Percentiles rank a stretch among this genome's conserved stretches.
phyloP scores from a whole-genome alignment of 2,797 vertebrate genomes.

The Okamejei kenojei region DNA sequence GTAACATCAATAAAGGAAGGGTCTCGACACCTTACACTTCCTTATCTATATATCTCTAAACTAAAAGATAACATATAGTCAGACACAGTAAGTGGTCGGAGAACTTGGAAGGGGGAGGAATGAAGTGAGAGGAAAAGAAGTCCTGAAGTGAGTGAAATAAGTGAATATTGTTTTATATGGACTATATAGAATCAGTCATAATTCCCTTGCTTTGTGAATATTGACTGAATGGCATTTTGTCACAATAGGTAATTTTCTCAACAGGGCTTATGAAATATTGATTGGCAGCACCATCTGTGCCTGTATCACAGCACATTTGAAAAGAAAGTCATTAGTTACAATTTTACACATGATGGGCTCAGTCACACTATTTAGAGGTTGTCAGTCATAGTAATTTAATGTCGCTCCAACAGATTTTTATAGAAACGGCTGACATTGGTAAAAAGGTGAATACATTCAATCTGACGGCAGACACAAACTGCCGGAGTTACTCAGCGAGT shows the following conservation, averaged over 20 bases:
- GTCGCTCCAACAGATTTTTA: neutral
- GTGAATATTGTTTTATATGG: neutral
- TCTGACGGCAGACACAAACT: too few species aligned
- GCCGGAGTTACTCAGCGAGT: too few species aligned
- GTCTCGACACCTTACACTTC: too few species aligned
- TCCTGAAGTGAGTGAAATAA: too few species aligned
- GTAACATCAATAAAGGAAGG: too few species aligned
- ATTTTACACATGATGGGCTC: neutral
- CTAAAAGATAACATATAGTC: too few species aligned
- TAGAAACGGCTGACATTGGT: neutral
- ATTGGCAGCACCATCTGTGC: slow-evolving; percentile 16
- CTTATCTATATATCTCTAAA: too few species aligned
- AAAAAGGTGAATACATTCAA: neutral
- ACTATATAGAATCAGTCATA: neutral
- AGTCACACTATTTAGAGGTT: neutral
- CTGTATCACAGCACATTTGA: neutral
- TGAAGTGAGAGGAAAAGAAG: too few species aligned
- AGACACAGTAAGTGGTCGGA: too few species aligned
- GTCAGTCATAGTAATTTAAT: neutral
- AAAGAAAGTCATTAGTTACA: slow-evolving; percentile 4
- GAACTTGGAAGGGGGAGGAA: too few species aligned
- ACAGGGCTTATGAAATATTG: neutral
- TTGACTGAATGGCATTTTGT: slow-evolving; percentile 8
- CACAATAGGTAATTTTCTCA: neutral
- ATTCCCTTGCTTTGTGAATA: neutral